Conservation (phyloP, 1,140 invertebrate species). For the Drosophila guanche region DNA sequence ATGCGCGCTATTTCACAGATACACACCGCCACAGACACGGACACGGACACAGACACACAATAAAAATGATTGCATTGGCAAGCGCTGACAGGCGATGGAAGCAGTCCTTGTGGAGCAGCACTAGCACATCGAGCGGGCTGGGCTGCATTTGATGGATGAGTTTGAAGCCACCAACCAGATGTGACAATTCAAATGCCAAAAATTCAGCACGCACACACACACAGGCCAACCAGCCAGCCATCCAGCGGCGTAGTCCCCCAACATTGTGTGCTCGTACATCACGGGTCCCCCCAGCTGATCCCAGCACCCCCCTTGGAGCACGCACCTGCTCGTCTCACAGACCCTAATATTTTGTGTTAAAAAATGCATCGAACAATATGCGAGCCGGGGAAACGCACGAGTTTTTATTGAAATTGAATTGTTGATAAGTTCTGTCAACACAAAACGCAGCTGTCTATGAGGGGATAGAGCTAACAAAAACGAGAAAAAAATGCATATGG, state of each 20-base stretch:
- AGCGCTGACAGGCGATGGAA: conserved; percentile 52
- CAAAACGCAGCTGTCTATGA: conserved; percentile 54
- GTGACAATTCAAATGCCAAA: conserved; percentile 79
- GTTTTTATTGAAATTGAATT: conserved; percentile 82
- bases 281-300: too few relatives aligned
- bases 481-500: not conserved
- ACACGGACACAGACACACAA: conserved; percentile 49
- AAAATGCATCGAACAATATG: conserved; percentile 74
- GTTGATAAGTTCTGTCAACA: conserved; percentile 81
- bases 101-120: not conserved
- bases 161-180: conserved; percentile 73
- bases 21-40: conserved; percentile 30
- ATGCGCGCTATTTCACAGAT: conserved; percentile 61
- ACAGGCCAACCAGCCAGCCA: not conserved
- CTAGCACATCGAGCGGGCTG: not conserved
- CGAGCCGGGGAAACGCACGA: conserved; percentile 50
- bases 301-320: conserved; percentile 8
- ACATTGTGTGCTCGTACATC: not conserved
- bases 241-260: conserved; percentile 32
- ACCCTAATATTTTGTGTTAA: conserved; percentile 56
- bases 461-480: conserved; percentile 7
- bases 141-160: conserved; percentile 79
- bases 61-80: conserved; percentile 80
- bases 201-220: conserved; percentile 47
- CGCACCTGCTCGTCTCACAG: conserved; percentile 27